Evolutionary conservation across 2,113 vertebrate species (phyloP), one percentile per base, ranked within the genome.

Genomic region (Tringa solitaria): DNA sequence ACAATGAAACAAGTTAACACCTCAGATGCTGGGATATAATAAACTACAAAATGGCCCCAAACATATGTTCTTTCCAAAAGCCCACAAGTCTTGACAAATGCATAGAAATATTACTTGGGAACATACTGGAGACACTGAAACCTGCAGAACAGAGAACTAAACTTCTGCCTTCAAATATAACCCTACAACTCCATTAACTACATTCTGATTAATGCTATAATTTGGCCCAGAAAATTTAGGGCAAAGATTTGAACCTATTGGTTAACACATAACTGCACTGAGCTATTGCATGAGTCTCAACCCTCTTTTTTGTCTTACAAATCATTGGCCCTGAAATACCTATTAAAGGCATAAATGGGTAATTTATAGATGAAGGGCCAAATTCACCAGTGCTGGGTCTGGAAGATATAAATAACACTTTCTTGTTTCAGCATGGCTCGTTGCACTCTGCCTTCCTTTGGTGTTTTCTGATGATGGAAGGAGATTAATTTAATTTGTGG

Each of bases 281-380:
- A 94, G 93, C 73, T 67, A 60, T 82, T 84, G 83, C 89, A 59
- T 61, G 69, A 84, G 70, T 76, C 77, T 93, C 65, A 76, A 33
- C 43, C 20, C 32, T 84, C 48, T 69, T 87, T 96, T 96, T 93
- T 79, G 86, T 95, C 90, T 91, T 96, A 83, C 77, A 93, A 89
- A 89, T 96, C 91, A 95, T 95, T 96, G 90, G 86, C 74, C 94
- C 81, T 95, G 93, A 96, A 95, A 94, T 96, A 85, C 77, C 46
- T 95, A 80, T 91, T 92, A 95, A 96, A 92, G 69, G 23, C 81
- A 89, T 95, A 95, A 96, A 91, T 79, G 57, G 77, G 57, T 96
- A 92, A 95, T 96, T 93, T 97, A 95, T 93, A 95, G 89, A 92
- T 91, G 89, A 95, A 94, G 95, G 94, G 77, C 95, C 95, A 95